Evolutionary conservation across 1,140 invertebrate genomes (phyloP), one percentile per base, ranked within the genome.

Genomic region (Harlomillsia oculata): DNA sequence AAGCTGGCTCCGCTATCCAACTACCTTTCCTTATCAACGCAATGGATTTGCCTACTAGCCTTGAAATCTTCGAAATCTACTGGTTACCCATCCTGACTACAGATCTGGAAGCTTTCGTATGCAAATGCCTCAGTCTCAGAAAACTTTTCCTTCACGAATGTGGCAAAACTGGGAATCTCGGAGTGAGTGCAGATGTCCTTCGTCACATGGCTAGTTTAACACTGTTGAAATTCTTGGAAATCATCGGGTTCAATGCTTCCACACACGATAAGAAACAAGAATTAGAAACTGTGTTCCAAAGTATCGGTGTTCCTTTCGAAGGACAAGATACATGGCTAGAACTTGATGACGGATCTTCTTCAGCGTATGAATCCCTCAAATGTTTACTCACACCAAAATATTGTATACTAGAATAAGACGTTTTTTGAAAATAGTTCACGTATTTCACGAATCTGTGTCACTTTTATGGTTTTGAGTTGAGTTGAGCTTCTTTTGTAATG

Each of bases 241-340:
- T 62, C 23, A 48, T 50, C 18, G 45, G 46, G 9, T 62, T 62
- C 37, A 62, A 62, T 28, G 56, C 44, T 28, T 23, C 25, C 11
- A 55, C 51, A 13, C 28, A 34, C 23, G 53, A 62, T 13, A 53
- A 36, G 25, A 25, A 45, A 44, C 4, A 23, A 8, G 46, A 53
- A 25, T 25, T 62, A 3, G 50, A 62, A 32, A 14, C 29, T n/a
- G 45, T 59, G 16, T 62, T 56, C 40, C 51, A 51, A 13, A 14
- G 21, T 4, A 53, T 62, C 23, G 56, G 51, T 16, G 30, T 58
- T 20, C 51, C 51, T 14, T 62, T 43, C 44, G 55, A 53, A 49
- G 56, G 54, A 2, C 40, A 56, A 50, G 56, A 59, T 48, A 62
- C 60, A 11, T 58, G 56, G 56, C 34, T 62, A 0, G 53, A 61